Evolutionary conservation across 2,888 invertebrate genomes (phyloP), one percentile per base, ranked within the genome.

Genomic region (Cryptus viduatorius): DNA sequence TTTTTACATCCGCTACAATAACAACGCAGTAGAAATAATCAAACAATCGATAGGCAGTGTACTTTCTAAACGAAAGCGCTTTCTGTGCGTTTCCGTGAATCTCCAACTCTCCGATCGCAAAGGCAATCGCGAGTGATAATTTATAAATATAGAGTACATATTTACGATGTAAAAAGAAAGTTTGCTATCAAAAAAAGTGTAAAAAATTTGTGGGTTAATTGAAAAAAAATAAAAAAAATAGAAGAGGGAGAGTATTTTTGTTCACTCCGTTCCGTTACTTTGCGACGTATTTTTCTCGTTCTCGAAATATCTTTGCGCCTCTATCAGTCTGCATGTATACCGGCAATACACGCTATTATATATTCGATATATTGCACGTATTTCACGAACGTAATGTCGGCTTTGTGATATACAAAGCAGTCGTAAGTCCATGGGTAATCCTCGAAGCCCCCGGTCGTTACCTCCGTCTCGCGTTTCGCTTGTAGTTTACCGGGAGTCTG

Each of bases 381-480:
- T 79, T 67, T 65, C 65, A 68, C 56, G 56, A 19, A 56, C 16
- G 59, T 76, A 59, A 46, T 53, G 59, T 69, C 31, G 56, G 16
- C 69, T 56, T 5, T 75, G 75, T 68, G 44, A 12, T 48, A 65
- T 75, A 67, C 75, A 76, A 65, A 83, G 75, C 71, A 75, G 59
- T 76, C 79, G 65, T 71, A 79, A 83, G 79, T 71, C 69, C 75
- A 50, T 71, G 64, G 75, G 64, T 83, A 83, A 83, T 83, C 79
- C 79, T 44, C 65, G 79, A 79, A 83, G 69, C 79, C 76, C 79
- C 65, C 46, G 76, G 65, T 76, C 48, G 75, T 83, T 83, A 76
- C 79, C 71, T 83, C 79, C 56, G 79, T 64, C 61, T 83, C 79
- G 69, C 56, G 69, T 83, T 83, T 75, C 79, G 71, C 83, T 83